Conservation (phyloP, 2,888 invertebrate genomes). For the Pinctada fucata region DNA sequence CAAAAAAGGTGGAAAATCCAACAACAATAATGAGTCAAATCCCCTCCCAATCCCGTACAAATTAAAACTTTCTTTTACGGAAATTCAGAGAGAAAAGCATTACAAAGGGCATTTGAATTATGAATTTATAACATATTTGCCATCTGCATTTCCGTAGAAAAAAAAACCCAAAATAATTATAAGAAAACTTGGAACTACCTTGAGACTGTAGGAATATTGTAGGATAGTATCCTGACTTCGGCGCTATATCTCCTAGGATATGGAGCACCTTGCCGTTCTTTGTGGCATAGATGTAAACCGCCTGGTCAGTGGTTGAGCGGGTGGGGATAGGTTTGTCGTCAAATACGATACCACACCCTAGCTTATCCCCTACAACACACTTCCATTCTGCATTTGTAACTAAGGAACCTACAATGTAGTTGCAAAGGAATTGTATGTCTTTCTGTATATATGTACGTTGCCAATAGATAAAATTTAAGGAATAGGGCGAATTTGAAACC, state of each 20-base stretch:
- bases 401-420: background rate
- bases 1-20: too few species aligned
- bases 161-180: too few species aligned
- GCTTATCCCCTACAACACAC: slow-evolving; percentile 39
- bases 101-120: too few species aligned
- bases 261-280: slow-evolving; percentile 42
- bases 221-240: slow-evolving; percentile 51
- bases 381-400: slow-evolving; percentile 18
- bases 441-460: background rate
- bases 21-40: too few species aligned
- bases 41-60: too few species aligned
- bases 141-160: too few species aligned
- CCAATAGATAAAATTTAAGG: background rate
- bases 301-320: background rate
- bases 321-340: slow-evolving; percentile 27
- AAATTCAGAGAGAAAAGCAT: too few species aligned
- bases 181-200: slow-evolving; percentile 30
- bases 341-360: slow-evolving; percentile 54
- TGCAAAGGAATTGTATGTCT: too few species aligned
- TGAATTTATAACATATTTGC: too few species aligned
- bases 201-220: slow-evolving; percentile 42
- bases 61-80: too few species aligned
- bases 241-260: slow-evolving; percentile 18
- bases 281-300: slow-evolving; percentile 50
- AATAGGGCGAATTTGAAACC: background rate